Evolutionary conservation across 2,113 vertebrate genomes (phyloP).

Genomic region (Leptobrachium ailaonicum): DNA sequence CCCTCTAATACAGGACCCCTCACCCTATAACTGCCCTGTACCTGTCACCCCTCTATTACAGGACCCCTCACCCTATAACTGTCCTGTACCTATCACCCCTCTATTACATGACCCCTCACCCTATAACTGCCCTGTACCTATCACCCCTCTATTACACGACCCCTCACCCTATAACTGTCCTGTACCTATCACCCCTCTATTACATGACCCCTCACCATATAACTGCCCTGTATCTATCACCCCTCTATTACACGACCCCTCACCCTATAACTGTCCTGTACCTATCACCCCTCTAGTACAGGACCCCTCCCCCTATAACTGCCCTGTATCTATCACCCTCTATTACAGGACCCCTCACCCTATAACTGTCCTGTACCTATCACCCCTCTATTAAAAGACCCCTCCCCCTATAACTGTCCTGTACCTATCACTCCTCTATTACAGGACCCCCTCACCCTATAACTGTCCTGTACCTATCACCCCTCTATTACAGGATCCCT

Average conservation of each 20-base stretch:
- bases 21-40: neutral
- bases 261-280: slow-evolving; percentile 13
- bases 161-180: slow-evolving; percentile 1
- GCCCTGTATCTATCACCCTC: slow-evolving; percentile 9
- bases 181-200: neutral
- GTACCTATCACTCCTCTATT: neutral
- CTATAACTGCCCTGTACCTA: neutral
- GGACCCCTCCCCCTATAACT: neutral
- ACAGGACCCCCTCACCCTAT: neutral
- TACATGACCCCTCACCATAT: neutral
- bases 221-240: neutral
- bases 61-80: neutral
- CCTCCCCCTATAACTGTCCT: neutral
- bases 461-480: neutral
- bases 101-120: neutral
- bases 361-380: neutral
- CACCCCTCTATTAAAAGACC: neutral
- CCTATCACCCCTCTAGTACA: neutral
- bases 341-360: neutral
- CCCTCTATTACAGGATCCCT: neutral
- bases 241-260: neutral
- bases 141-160: neutral
- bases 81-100: slow-evolving; percentile 1
- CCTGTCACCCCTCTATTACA: neutral
- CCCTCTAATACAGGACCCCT: too few species aligned